phyloP scores from a whole-genome alignment of 2,113 vertebrate species.

The Nannobrachium achirus region DNA sequence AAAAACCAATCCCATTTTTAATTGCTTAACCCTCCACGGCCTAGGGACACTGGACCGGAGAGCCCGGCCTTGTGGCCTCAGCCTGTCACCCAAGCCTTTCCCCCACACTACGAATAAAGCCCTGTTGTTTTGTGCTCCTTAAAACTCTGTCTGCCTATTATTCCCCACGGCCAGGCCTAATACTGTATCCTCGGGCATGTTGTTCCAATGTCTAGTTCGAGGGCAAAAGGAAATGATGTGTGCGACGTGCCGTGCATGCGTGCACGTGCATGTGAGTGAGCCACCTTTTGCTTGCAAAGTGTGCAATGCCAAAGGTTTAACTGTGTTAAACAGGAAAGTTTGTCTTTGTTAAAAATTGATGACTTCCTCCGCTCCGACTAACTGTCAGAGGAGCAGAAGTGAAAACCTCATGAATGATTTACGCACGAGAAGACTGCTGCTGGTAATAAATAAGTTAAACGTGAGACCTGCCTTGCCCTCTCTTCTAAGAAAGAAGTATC shows the following conservation, averaged over 20 bases:
- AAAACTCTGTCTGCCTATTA: too few species aligned
- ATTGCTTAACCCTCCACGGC: too few species aligned
- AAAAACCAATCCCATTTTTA: too few species aligned
- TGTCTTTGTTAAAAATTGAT: slow-evolving; percentile 60
- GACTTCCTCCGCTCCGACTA: slow-evolving; percentile 44
- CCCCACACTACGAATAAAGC: too few species aligned
- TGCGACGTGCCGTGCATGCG: neutral
- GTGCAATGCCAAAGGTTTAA: slow-evolving; percentile 7
- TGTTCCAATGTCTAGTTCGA: too few species aligned
- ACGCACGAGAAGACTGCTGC: slow-evolving; percentile 49
- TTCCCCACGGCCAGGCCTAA: too few species aligned
- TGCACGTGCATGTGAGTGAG: neutral
- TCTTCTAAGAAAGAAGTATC: slow-evolving; percentile 16
- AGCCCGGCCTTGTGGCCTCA: too few species aligned
- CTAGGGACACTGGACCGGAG: too few species aligned
- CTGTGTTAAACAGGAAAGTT: slow-evolving; percentile 50
- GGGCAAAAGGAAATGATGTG: too few species aligned
- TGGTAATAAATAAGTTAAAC: slow-evolving; percentile 75
- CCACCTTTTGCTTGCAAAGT: neutral
- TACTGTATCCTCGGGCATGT: too few species aligned
- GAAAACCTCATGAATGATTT: slow-evolving; percentile 68
- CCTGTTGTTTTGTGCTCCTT: too few species aligned
- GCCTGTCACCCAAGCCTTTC: too few species aligned
- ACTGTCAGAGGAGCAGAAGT: slow-evolving; percentile 59
- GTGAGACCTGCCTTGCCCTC: slow-evolving; percentile 22